These are phyloP conservation scores for Ectemnius cavifrons DNA, from an alignment of 2,888 invertebrate genomes.

Conservation along the genomic window DNA sequence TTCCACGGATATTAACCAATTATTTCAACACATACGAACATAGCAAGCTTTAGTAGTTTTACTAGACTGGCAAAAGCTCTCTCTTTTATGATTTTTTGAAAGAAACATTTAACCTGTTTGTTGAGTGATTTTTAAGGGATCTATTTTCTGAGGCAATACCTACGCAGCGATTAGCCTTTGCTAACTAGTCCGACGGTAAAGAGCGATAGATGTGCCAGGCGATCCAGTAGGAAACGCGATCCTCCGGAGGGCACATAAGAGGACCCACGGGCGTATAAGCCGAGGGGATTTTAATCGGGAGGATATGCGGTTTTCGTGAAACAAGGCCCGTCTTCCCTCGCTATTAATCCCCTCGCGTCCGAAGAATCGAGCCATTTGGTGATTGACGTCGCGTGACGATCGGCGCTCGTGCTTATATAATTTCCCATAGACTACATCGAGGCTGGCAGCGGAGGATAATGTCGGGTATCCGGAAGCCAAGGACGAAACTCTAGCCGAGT, in stretches of 20 bases:
- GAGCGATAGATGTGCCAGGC: background rate
- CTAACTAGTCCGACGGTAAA: too few relatives aligned
- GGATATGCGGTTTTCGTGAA: constrained; percentile 29
- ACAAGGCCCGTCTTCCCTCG: constrained; percentile 22
- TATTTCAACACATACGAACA: too few relatives aligned
- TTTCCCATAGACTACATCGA: constrained; percentile 47
- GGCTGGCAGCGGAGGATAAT: constrained; percentile 40
- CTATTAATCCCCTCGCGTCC: constrained; percentile 49
- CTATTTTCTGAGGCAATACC: too few relatives aligned
- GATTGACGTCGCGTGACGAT: constrained; percentile 68
- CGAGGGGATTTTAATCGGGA: constrained; percentile 46
- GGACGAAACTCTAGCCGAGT: constrained; percentile 24
- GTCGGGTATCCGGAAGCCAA: constrained; percentile 35
- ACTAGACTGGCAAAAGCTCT: too few relatives aligned
- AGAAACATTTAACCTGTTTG: too few relatives aligned
- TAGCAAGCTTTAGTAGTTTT: too few relatives aligned
- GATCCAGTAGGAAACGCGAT: constrained; percentile 41
- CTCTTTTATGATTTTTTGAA: too few relatives aligned
- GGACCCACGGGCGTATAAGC: constrained; percentile 16
- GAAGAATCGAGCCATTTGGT: constrained; percentile 64
- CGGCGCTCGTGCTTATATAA: constrained; percentile 51
- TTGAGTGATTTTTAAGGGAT: too few relatives aligned
- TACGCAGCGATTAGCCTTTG: too few relatives aligned
- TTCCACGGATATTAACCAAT: too few relatives aligned
- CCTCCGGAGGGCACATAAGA: constrained; percentile 45